A percentile compares a stretch with the other conserved stretches of the same genome.
These are phyloP conservation scores for Dromius quadrimaculatus DNA, from an alignment of 2,888 invertebrate genomes.

Conservation along the genomic window DNA sequence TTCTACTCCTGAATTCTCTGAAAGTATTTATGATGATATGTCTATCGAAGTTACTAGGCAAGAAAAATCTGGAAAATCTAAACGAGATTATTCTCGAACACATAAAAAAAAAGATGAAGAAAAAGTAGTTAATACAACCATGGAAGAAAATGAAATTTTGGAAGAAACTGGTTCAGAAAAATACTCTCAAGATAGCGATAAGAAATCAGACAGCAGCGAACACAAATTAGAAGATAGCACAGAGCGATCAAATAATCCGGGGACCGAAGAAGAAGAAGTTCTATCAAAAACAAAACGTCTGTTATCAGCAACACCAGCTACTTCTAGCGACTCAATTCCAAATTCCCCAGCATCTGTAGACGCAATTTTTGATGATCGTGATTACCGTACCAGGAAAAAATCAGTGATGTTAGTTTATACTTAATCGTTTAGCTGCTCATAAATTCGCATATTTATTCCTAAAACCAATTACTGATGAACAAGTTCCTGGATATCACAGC, in stretches of 20 bases:
- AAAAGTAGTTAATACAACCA: slow-evolving; percentile 59
- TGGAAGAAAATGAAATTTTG: slow-evolving; percentile 59
- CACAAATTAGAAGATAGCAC: slow-evolving; percentile 65
- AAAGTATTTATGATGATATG: slow-evolving; percentile 69
- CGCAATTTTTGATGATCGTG: slow-evolving; percentile 75
- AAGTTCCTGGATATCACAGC: slow-evolving; percentile 86
- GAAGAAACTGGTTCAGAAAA: slow-evolving; percentile 57
- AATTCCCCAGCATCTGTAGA: slow-evolving; percentile 71
- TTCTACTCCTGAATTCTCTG: slow-evolving; percentile 60
- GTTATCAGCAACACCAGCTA: slow-evolving; percentile 68
- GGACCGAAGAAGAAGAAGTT: slow-evolving; percentile 69
- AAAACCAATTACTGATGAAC: slow-evolving; percentile 88
- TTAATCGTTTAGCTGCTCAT: slow-evolving; percentile 82
- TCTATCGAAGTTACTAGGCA: slow-evolving; percentile 74
- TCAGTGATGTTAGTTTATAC: slow-evolving; percentile 87
- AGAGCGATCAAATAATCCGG: slow-evolving; percentile 70
- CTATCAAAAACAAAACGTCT: slow-evolving; percentile 59
- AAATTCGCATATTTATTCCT: slow-evolving; percentile 89
- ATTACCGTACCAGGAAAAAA: slow-evolving; percentile 89
- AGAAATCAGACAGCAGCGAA: slow-evolving; percentile 57
- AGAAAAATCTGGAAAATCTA: slow-evolving; percentile 74
- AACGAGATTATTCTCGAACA: slow-evolving; percentile 72
- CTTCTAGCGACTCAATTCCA: slow-evolving; percentile 74
- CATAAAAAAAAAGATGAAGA: slow-evolving; percentile 68
- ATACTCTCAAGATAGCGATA: slow-evolving; percentile 59